phyloP scores from a whole-genome alignment of 1,140 invertebrate species.

The Cyphomyrmex costatus region DNA sequence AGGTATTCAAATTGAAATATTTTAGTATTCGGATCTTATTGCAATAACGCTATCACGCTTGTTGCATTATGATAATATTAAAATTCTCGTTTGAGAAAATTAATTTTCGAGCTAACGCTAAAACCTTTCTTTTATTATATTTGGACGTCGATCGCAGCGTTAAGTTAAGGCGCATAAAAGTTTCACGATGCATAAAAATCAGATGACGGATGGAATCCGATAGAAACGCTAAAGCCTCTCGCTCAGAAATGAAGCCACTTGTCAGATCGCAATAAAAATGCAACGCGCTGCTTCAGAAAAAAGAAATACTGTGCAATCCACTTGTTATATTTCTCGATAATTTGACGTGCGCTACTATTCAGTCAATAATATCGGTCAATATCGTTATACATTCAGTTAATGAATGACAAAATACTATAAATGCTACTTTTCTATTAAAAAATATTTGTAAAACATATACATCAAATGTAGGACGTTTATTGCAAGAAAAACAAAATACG shows the following conservation, averaged over 20 bases:
- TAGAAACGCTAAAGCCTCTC: constrained; percentile 39
- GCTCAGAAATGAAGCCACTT: constrained; percentile 47
- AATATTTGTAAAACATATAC: constrained; percentile 3
- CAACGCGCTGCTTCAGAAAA: constrained; percentile 23
- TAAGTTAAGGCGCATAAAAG: constrained; percentile 39
- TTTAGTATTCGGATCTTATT: neutral
- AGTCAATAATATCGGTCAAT: constrained; percentile 63
- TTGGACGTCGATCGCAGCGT: neutral
- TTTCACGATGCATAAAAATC: constrained; percentile 59
- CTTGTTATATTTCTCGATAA: constrained; percentile 62
- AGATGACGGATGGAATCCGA: constrained; percentile 23
- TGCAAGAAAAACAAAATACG: constrained; percentile 44
- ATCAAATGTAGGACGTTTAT: constrained; percentile 25
- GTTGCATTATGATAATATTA: constrained; percentile 7
- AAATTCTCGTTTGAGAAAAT: neutral
- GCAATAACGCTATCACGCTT: neutral
- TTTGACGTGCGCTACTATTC: constrained; percentile 50
- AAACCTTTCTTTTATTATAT: constrained; percentile 14
- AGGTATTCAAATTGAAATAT: constrained; percentile 13
- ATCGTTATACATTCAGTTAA: constrained; percentile 50
- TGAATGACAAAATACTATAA: constrained; percentile 37
- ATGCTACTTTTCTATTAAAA: constrained; percentile 13
- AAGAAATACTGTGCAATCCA: constrained; percentile 47
- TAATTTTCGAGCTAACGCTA: constrained; percentile 1
- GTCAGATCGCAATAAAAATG: constrained; percentile 59